These are phyloP conservation scores for Crambe crambe DNA, from an alignment of 37 sponge, comb jelly and placozoan genomes.

Conservation along the genomic window DNA sequence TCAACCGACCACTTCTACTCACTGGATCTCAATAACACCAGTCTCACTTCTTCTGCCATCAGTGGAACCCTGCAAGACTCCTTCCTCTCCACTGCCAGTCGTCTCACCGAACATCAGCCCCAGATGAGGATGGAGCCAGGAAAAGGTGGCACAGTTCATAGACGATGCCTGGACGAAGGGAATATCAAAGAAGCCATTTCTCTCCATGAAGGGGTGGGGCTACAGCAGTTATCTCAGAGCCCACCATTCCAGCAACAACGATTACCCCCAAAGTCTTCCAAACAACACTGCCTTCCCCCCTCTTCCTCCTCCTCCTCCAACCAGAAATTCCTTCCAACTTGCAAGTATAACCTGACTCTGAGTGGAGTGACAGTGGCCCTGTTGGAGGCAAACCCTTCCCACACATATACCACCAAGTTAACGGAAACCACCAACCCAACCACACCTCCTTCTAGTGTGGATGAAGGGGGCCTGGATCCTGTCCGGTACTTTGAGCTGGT, in stretches of 20 bases:
- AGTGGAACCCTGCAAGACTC: not conserved
- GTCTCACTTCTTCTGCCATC: not conserved
- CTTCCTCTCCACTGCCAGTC: constrained; percentile 6
- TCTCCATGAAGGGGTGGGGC: constrained; percentile 34
- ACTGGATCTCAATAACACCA: constrained; percentile 25
- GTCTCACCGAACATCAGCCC: not conserved
- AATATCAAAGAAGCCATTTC: constrained; percentile 20
- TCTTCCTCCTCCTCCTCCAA: not conserved
- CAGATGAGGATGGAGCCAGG: not conserved
- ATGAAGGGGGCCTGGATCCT: constrained; percentile 52
- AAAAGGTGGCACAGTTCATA: not conserved
- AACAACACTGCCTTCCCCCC: not conserved
- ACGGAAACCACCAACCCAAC: not conserved
- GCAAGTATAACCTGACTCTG: constrained; percentile 23
- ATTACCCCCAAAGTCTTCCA: not conserved
- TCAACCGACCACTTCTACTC: constrained; percentile 45
- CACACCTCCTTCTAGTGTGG: constrained; percentile 20
- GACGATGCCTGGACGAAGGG: not conserved
- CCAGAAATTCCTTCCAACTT: not conserved
- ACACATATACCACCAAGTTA: constrained; percentile 18
- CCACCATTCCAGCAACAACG: constrained; percentile 11
- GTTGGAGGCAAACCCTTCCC: constrained; percentile 49
- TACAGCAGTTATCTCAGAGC: constrained; percentile 36
- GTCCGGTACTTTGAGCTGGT: constrained; percentile 41
- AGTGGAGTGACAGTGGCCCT: constrained; percentile 50